phyloP scores from a whole-genome alignment of 2,888 invertebrate genomes.

The Hydriomena furcata region DNA sequence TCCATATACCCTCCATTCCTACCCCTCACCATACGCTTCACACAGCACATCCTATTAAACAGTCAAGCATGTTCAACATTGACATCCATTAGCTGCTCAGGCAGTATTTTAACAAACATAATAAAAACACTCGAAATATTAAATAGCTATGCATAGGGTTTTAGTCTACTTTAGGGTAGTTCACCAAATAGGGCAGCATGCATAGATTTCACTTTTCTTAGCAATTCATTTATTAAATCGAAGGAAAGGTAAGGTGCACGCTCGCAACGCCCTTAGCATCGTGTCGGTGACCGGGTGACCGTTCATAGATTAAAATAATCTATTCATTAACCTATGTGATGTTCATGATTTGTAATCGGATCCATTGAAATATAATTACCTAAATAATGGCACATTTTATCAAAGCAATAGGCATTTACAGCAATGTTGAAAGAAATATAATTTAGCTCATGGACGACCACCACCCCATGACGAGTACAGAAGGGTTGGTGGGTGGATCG shows the following conservation, averaged over 20 bases:
- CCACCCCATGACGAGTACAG: no score
- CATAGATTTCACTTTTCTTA: background rate
- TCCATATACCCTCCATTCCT: slow-evolving; percentile 81
- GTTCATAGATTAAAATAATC: background rate
- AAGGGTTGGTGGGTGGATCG: background rate
- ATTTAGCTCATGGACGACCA: no score
- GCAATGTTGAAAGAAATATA: no score
- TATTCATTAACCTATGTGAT: no score
- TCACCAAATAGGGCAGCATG: background rate
- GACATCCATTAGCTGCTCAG: slow-evolving; percentile 1
- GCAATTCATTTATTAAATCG: background rate
- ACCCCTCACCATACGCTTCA: slow-evolving; percentile 42
- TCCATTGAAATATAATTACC: no score
- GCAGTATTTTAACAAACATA: background rate
- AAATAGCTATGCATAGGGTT: no score
- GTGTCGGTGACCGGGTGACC: slow-evolving; percentile 14
- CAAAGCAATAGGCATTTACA: no score
- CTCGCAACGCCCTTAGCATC: slow-evolving; percentile 5
- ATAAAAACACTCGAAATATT: no score
- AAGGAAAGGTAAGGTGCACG: background rate
- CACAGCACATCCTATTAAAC: slow-evolving; percentile 4
- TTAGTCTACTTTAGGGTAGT: background rate
- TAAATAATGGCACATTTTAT: no score
- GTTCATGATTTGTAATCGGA: no score
- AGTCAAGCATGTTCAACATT: background rate